Evolutionary conservation across 2,888 invertebrate genomes (phyloP).

Genomic region (Spicauda simplicius): DNA sequence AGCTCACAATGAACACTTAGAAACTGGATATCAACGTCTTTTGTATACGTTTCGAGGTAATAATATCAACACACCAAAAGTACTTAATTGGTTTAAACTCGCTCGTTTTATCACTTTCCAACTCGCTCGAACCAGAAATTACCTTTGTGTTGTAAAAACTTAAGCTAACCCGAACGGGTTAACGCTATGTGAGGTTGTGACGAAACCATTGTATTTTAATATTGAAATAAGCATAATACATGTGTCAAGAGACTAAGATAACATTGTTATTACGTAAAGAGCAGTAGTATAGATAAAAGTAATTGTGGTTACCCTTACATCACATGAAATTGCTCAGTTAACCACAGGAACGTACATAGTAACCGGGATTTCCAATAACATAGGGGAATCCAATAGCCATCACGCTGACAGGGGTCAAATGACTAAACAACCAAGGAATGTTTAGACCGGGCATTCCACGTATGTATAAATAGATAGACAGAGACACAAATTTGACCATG

Average conservation of each 20-base stretch:
- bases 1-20: constrained; percentile 74
- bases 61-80: constrained; percentile 49
- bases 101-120: constrained; percentile 13
- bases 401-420: constrained; percentile 73
- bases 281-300: constrained; percentile 3
- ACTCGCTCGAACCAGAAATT: not conserved
- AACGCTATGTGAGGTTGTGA: not conserved
- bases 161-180: not conserved
- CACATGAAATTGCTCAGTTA: constrained; percentile 63
- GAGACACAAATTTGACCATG: not conserved
- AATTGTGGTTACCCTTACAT: constrained; percentile 37
- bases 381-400: constrained; percentile 67
- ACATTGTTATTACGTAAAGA: constrained; percentile 40
- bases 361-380: constrained; percentile 68
- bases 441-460: constrained; percentile 14
- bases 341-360: constrained; percentile 61
- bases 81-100: constrained; percentile 42
- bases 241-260: not conserved
- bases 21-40: constrained; percentile 75
- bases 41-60: constrained; percentile 66
- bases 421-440: constrained; percentile 52
- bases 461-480: not conserved
- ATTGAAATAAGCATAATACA: no score
- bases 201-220: not conserved
- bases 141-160: not conserved